Percentiles rank a stretch among this genome's conserved stretches.
These are phyloP conservation scores for Aradophagus sp. DNA, from an alignment of 1,140 invertebrate genomes.

Conservation along the genomic window DNA sequence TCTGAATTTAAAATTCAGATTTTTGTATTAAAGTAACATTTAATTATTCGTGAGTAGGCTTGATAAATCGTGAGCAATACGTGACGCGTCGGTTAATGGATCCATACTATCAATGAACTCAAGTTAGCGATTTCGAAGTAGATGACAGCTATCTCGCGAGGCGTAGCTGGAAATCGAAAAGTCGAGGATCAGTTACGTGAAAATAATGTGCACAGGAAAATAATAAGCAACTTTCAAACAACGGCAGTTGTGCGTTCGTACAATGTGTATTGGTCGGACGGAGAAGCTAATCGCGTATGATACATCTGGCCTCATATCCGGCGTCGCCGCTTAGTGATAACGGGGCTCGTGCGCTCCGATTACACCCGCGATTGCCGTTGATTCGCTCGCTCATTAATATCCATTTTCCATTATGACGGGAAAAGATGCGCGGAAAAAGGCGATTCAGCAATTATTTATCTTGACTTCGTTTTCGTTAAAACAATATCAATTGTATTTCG, in stretches of 20 bases:
- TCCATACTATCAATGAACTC: constrained; percentile 28
- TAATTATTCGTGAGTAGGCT: no score
- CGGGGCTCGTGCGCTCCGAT: constrained; percentile 44
- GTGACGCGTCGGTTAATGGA: constrained; percentile 2
- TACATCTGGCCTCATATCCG: constrained; percentile 43
- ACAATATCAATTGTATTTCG: constrained; percentile 69
- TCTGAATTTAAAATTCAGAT: no score
- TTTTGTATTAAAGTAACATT: no score
- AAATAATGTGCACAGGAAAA: constrained; percentile 43
- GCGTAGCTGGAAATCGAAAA: constrained; percentile 36
- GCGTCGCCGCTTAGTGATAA: constrained; percentile 46
- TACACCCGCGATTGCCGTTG: constrained; percentile 49
- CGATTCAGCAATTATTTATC: constrained; percentile 66
- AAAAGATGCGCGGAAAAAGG: constrained; percentile 60
- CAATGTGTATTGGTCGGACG: constrained; percentile 25
- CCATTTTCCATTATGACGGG: constrained; percentile 65
- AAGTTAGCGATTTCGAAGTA: constrained; percentile 29
- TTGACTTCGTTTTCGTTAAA: constrained; percentile 59
- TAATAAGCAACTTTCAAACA: constrained; percentile 48
- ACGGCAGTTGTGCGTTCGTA: constrained; percentile 23
- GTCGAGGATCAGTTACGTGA: constrained; percentile 22
- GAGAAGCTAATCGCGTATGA: constrained; percentile 47
- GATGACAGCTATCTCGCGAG: constrained; percentile 28
- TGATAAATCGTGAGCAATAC: no score
- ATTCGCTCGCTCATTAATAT: constrained; percentile 65